Evolutionary conservation across 2,113 vertebrate species (phyloP).

Genomic region (Lepisosteus oculatus): DNA sequence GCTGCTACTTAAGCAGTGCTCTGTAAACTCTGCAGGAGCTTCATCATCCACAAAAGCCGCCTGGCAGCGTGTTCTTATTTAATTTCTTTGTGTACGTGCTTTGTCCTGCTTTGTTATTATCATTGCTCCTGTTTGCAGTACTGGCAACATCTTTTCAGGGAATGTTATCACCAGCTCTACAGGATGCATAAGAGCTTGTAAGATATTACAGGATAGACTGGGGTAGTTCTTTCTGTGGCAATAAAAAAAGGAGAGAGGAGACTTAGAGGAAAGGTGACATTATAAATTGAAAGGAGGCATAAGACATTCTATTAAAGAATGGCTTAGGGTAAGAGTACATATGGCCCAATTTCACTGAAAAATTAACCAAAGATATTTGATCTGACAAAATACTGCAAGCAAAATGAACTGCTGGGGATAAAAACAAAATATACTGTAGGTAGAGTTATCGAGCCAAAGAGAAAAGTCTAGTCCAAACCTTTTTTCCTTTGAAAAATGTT

Average conservation of each 20-base stretch:
- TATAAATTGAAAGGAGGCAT: conserved; percentile 19
- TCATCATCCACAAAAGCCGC: conserved; percentile 2
- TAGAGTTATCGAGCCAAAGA: too few species aligned
- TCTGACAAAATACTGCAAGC: conserved; percentile 17
- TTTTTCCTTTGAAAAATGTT: too few species aligned
- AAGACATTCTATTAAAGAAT: conserved; percentile 22
- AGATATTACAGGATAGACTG: conserved; percentile 14
- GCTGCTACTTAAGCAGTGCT: not conserved
- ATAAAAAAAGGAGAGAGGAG: conserved; percentile 20
- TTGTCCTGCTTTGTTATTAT: not conserved
- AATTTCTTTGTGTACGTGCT: not conserved
- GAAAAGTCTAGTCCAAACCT: too few species aligned
- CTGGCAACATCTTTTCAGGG: conserved; percentile 1
- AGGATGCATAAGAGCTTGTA: conserved; percentile 11
- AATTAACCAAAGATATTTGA: not conserved
- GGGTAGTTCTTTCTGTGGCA: conserved; percentile 24
- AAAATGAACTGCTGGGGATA: not conserved
- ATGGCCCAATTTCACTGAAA: not conserved
- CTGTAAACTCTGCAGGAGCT: not conserved
- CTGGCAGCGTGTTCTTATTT: conserved; percentile 7
- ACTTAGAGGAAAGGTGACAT: conserved; percentile 12
- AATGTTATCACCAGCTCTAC: conserved; percentile 8
- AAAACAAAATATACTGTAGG: too few species aligned
- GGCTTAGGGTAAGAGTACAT: not conserved
- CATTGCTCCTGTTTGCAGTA: not conserved